A percentile compares a stretch with the other conserved stretches of the same genome.
Evolutionary conservation across 2,888 invertebrate species (phyloP).

Genomic region (Stenchaetothrips biformis): DNA sequence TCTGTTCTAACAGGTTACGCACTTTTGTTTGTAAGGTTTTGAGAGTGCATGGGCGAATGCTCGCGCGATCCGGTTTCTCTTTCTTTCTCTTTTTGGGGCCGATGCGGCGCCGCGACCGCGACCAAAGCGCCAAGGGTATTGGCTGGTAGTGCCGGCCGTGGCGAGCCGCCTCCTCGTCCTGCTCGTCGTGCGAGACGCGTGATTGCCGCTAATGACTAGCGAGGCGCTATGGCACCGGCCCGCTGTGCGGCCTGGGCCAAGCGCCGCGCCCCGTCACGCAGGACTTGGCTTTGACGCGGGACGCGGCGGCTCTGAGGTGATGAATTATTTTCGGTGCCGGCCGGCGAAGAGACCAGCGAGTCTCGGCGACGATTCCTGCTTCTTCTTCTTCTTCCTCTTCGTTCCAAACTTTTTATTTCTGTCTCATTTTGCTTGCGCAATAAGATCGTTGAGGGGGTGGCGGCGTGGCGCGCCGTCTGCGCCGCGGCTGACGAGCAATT

Average conservation of each 20-base stretch:
- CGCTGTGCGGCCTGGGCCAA: background rate
- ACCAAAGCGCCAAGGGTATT: too few species aligned
- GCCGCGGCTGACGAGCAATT: too few species aligned
- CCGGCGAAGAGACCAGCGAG: background rate
- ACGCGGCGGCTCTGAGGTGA: background rate
- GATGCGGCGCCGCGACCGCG: too few species aligned
- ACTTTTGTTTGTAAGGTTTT: too few species aligned
- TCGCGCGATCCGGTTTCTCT: background rate
- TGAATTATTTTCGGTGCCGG: slow-evolving; percentile 16
- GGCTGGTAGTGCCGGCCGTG: too few species aligned
- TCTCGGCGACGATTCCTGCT: background rate
- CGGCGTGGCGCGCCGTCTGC: too few species aligned
- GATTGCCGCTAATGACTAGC: slow-evolving; percentile 9
- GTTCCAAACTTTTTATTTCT: background rate
- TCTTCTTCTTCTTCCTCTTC: background rate
- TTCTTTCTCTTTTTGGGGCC: background rate
- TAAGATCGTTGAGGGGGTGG: background rate
- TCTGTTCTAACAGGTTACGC: too few species aligned
- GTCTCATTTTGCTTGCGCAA: background rate
- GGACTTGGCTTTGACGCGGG: background rate
- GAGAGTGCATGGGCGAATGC: background rate
- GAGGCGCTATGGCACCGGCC: background rate
- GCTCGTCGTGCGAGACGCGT: slow-evolving; percentile 1
- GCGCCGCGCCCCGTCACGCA: background rate
- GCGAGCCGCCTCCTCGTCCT: too few species aligned